Base-by-base conservation (phyloP, 2,113 vertebrate genomes). In the Morone chrysops region DNA sequence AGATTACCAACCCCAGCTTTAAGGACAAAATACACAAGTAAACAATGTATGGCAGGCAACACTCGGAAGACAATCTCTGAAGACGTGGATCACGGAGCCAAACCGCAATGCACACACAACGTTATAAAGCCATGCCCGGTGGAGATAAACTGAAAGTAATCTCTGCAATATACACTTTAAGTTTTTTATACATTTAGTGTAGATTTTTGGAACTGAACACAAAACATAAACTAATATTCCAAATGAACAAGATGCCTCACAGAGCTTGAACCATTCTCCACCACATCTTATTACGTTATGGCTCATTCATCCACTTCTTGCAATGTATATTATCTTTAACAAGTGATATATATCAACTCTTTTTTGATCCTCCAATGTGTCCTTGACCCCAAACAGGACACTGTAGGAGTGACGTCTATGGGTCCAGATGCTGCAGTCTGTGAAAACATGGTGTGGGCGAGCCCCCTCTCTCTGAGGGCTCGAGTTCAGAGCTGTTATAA, bases 401-500 rank as follows among this genome's bases (percentile, higher is more conserved):
- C 81, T 22, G 12, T 71, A 76, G 86, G 87, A 85, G 83, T 89
- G 83, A 92, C 83, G 81, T 81, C 67, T 54, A 13, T 41, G 13
- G 50, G 78, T 82, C 89, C 92, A 94, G 92, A 93, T 93, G 92
- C 87, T 77, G 84, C 11, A 17, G 87, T 40, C 85, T 92, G 90
- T 90, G 90, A 90, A 94, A 94, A 94, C 90, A 93, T 45, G 5
- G 75, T 69, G 89, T 90, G 89, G 92, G 90, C 75, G 87, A 91
- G 74, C 79, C 81, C 82, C 79, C 86, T 77, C 88, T 83, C 84
- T 86, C 82, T 5, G 41, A 85, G 90, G 89, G 85, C 82, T 84
- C 2, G 63, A 71, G 89, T 93, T 94, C 90, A 93, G 90, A 88
- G 89, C 87, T 90, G 87, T 93, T 93, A 92, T 84, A 92, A 93